Base-by-base conservation (phyloP, 2,888 invertebrate species). In the Phania funesta region DNA sequence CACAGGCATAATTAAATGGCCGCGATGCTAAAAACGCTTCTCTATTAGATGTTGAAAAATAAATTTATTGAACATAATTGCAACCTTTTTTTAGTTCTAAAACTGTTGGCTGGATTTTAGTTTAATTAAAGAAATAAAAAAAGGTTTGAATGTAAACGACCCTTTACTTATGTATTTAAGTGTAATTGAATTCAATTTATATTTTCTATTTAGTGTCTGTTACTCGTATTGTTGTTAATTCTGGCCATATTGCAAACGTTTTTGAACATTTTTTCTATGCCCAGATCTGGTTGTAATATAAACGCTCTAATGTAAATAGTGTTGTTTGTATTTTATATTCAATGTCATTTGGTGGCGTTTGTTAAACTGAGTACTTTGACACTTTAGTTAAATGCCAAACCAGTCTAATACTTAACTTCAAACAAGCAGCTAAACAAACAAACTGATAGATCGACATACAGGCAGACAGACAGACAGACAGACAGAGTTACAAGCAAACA, bases 341-440 rank as follows among this genome's bases (percentile, higher is more conserved):
- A 82, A 82, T 82, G 82, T 82, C 82, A 78, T 82, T 75, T 75
- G 35, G 44, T 70, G 74, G 74, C 74, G 82, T 82, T 76, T 82
- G 74, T 75, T 78, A 70, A 56, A 65, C 78, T 70, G 60, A 80
- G 77, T 83, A 83, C 83, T 83, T 83, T 83, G 83, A 83, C 83
- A 83, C 83, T 83, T 83, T 74, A 77, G 76, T 74, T 78, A 83
- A 83, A 78, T 83, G 83, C 83, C 83, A 83, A 79, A 74, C 82
- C 18, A 75, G 82, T 78, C 65, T 64, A 60, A 52, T 26, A 35
- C 26, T 35, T 38, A 13, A 5, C 35, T 38, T 60, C n/a, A 62
- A 44, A 26, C 70, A 62, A 16, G 5, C 44, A 68, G 29, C 44
- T 29, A 26, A 60, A 26, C 64, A 32, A 54, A 38, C 41, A 54